These are phyloP conservation scores for Prorops nasuta DNA, from an alignment of 1,140 invertebrate genomes.

Conservation along the genomic window DNA sequence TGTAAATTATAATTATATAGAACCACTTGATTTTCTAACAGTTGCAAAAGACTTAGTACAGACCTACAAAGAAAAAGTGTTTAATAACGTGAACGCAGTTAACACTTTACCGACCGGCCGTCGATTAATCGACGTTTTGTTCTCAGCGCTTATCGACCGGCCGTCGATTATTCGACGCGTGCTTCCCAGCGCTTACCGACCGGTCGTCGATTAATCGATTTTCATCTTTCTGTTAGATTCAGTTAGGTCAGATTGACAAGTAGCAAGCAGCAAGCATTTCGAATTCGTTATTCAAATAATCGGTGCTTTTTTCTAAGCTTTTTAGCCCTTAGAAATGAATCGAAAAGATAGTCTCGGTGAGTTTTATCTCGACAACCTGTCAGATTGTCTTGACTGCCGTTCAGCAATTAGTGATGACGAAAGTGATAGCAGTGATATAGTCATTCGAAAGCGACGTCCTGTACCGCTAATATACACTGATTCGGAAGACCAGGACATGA, in stretches of 20 bases:
- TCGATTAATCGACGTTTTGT: too few relatives aligned
- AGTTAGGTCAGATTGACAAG: neutral
- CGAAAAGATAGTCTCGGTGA: slow-evolving; percentile 8
- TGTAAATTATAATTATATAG: too few relatives aligned
- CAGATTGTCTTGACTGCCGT: slow-evolving; percentile 15
- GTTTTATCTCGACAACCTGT: slow-evolving; percentile 13
- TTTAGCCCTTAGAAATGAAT: slow-evolving; percentile 12
- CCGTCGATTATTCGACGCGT: slow-evolving; percentile 9
- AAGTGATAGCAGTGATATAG: slow-evolving; percentile 10
- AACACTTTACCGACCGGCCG: too few relatives aligned
- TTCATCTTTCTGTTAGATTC: neutral
- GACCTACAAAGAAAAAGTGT: too few relatives aligned
- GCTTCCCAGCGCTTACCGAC: slow-evolving; percentile 7
- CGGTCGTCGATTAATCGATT: slow-evolving; percentile 13
- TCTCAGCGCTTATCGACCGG: too few relatives aligned
- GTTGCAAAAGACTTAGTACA: too few relatives aligned
- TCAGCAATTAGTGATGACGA: slow-evolving; percentile 15
- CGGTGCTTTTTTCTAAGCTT: slow-evolving; percentile 11
- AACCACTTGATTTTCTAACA: too few relatives aligned
- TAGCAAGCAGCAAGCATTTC: slow-evolving; percentile 5
- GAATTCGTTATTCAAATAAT: slow-evolving; percentile 4
- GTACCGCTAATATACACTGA: slow-evolving; percentile 12
- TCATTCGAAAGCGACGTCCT: slow-evolving; percentile 8
- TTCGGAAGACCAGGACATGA: slow-evolving; percentile 11
- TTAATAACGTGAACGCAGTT: too few relatives aligned